A percentile compares a stretch with the other conserved stretches of the same genome.
Evolutionary conservation across 1,140 invertebrate species (phyloP).

Genomic region (Drosophila parabipectinata): DNA sequence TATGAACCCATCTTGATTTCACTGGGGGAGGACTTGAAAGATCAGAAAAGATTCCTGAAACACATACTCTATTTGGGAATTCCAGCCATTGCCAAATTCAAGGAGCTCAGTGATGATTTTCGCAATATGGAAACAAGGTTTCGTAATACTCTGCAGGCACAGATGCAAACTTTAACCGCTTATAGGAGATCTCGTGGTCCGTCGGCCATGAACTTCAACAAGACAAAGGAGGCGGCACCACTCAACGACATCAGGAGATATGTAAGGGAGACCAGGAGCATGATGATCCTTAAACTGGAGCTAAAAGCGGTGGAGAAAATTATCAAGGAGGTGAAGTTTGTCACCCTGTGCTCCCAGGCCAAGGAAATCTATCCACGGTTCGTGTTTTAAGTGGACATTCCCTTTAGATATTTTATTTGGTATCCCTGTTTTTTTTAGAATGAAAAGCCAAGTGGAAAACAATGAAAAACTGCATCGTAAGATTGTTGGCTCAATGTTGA

Average conservation of each 20-base stretch:
- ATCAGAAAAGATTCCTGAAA: constrained; percentile 78
- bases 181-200: constrained; percentile 13
- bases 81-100: constrained; percentile 74
- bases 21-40: constrained; percentile 72
- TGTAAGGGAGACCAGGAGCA: constrained; percentile 72
- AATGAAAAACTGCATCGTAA: constrained; percentile 71
- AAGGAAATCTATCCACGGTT: constrained; percentile 78
- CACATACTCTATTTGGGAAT: constrained; percentile 74
- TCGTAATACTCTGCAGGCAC: constrained; percentile 58
- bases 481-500: constrained; percentile 67
- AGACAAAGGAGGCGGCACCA: constrained; percentile 23
- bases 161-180: constrained; percentile 57
- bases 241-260: constrained; percentile 62
- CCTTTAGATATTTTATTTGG: not conserved
- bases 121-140: constrained; percentile 55
- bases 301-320: constrained; percentile 67
- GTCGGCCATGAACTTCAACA: not conserved
- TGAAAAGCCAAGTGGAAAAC: constrained; percentile 79
- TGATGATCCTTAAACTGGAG: constrained; percentile 69
- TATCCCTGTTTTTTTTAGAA: constrained; percentile 36
- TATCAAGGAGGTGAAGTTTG: constrained; percentile 75
- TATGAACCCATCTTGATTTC: constrained; percentile 79
- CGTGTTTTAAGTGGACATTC: not conserved
- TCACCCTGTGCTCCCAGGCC: constrained; percentile 70
- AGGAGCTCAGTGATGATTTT: constrained; percentile 65